Percentiles rank a stretch among this genome's conserved stretches.
Conservation (phyloP, 2,888 invertebrate species). For the Crepidodera aurea region DNA sequence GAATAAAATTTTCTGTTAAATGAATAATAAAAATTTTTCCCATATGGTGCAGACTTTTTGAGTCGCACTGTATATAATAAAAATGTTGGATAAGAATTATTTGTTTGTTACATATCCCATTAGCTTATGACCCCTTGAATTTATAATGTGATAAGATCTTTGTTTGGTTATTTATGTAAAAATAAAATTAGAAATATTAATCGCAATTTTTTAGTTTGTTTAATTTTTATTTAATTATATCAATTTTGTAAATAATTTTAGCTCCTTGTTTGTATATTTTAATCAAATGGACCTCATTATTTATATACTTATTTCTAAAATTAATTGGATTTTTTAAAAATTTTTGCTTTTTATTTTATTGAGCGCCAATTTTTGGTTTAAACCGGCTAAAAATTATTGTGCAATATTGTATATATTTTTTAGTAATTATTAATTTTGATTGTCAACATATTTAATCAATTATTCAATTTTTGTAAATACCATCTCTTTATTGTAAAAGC, state of each 20-base stretch:
- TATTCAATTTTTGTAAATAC: constrained; percentile 12
- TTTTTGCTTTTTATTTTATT: not conserved
- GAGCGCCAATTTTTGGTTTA: not conserved
- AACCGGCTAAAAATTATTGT: constrained; percentile 13
- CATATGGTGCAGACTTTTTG: too few species aligned
- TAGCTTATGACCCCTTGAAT: too few species aligned
- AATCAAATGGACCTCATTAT: constrained; percentile 8
- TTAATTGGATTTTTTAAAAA: too few species aligned
- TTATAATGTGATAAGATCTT: constrained; percentile 3
- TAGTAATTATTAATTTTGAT: constrained; percentile 1
- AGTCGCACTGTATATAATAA: too few species aligned
- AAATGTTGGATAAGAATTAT: too few species aligned
- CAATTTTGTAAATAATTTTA: constrained; percentile 8
- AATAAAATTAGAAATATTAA: not conserved
- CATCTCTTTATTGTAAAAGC: not conserved
- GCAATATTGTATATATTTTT: constrained; percentile 20
- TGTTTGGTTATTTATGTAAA: not conserved
- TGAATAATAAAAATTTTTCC: too few species aligned
- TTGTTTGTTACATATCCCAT: too few species aligned
- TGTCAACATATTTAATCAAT: not conserved
- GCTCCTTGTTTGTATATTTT: not conserved
- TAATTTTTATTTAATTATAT: not conserved
- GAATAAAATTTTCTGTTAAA: too few species aligned
- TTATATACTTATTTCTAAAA: not conserved
- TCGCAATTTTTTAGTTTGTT: not conserved